phyloP scores from a whole-genome alignment of 2,888 invertebrate genomes.

The Phortica magna region DNA sequence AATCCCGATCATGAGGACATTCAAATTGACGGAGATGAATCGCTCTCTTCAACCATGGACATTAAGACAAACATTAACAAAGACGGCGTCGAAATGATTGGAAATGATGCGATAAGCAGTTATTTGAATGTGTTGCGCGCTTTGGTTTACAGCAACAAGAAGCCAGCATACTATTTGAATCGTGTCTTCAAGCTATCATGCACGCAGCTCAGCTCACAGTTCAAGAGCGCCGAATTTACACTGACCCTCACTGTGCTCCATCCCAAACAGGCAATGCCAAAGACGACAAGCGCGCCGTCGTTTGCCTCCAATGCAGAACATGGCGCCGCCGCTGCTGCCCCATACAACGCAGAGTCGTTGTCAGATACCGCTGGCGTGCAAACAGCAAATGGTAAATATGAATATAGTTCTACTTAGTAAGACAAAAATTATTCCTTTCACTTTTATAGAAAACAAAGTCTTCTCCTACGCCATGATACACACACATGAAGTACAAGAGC shows the following conservation, averaged over 20 bases:
- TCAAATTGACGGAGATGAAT: conserved; percentile 76
- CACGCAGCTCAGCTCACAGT: conserved; percentile 94
- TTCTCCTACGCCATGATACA: conserved; percentile 77
- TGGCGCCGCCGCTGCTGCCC: conserved; percentile 38
- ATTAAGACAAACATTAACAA: conserved; percentile 88
- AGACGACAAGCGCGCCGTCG: conserved; percentile 70
- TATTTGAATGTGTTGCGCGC: conserved; percentile 76
- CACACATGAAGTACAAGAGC: conserved; percentile 76
- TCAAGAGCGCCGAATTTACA: conserved; percentile 96
- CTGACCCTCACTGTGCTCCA: conserved; percentile 95
- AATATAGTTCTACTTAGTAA: background rate
- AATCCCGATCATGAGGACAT: conserved; percentile 96
- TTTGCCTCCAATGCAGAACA: conserved; percentile 78
- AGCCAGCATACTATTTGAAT: conserved; percentile 96
- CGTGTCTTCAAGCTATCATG: conserved; percentile 97
- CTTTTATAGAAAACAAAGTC: conserved; percentile 75
- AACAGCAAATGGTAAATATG: conserved; percentile 46
- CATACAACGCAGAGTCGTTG: background rate
- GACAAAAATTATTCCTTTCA: background rate
- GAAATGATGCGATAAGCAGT: conserved; percentile 74
- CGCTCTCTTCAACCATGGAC: conserved; percentile 75
- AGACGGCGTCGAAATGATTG: conserved; percentile 85
- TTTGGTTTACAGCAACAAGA: conserved; percentile 95
- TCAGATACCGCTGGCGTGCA: conserved; percentile 35
- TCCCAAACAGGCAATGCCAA: conserved; percentile 82